Evolutionary conservation across 2,797 vertebrate species (phyloP), one percentile per base, ranked within the genome.

Genomic region (Melopsittacus undulatus): DNA sequence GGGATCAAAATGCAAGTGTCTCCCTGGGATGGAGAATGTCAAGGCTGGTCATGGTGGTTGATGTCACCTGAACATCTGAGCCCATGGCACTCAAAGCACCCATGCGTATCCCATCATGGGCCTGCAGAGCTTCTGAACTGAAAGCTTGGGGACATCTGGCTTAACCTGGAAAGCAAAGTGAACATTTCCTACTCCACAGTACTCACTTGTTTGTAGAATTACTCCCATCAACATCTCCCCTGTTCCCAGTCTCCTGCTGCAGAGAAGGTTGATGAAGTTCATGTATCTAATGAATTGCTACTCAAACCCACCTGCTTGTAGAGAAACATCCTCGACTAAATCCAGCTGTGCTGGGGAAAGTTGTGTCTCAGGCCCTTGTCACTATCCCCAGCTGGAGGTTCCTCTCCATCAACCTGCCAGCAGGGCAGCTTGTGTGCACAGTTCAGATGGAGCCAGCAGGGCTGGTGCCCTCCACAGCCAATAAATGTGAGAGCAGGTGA

Each of bases 31-130:
- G 38, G 29, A 29, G n/a, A 48, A 13, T 1, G 1, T 26, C 29
- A 30, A 2, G 3, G n/a, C 45, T 48, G 66, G 11, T 8, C 1
- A 7, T 27, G 40, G 40, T 42, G 26, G 34, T 24, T 73, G 43
- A 2, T 5, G 13, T 61, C 78, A 38, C 82, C 66, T 7, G 38
- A 19, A 52, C 34, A 14, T 46, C 38, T 7, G 63, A 92, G 49
- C 45, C 63, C 17, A 2, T 46, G 76, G 49, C 27, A 20, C 48
- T 56, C 0, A 0, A 13, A 11, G 11, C 18, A 3, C 3, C 6
- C 5, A 0, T 0, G 0, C 49, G 62, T 30, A 5, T 52, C 51
- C 43, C 2, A 0, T 11, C 15, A 1, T 1, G 5, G 52, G 13
- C 36, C 22, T 45, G 17, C 22, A 36, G n/a, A 1, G 34, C 19